Percentiles rank a stretch among this genome's conserved stretches.
Evolutionary conservation across 2,113 vertebrate species (phyloP).

Genomic region (Psilopsiagon aurifrons): DNA sequence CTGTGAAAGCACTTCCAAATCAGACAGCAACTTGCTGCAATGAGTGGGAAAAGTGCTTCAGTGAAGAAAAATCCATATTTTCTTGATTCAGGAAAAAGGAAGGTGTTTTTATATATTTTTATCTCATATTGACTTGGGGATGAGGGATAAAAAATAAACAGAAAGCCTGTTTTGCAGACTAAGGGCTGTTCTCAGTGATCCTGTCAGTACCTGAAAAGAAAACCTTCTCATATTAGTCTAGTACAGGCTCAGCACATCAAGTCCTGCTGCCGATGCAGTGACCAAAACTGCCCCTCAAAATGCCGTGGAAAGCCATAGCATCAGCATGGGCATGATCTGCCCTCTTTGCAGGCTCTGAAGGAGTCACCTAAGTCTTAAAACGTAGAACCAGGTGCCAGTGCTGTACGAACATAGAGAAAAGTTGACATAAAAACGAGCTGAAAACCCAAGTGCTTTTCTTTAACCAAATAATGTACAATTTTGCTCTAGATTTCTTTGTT

Average conservation of each 20-base stretch:
- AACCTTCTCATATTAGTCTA: background rate
- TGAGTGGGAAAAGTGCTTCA: background rate
- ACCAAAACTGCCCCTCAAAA: background rate
- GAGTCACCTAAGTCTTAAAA: background rate
- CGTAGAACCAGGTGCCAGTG: background rate
- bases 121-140: background rate
- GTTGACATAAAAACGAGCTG: background rate
- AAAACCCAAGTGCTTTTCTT: background rate
- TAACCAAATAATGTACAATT: background rate
- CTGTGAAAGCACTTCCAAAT: background rate
- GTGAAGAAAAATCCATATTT: background rate
- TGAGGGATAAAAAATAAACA: background rate
- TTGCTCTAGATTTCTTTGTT: background rate
- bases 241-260: background rate
- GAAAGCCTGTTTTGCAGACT: background rate
- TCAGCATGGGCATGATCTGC: background rate
- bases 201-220: background rate
- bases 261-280: background rate
- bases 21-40: background rate
- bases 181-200: background rate
- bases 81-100: background rate
- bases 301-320: background rate
- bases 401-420: background rate
- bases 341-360: background rate
- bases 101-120: background rate